These are phyloP conservation scores for Entomobrya multifasciata DNA, from an alignment of 2,888 invertebrate genomes.

Conservation along the genomic window DNA sequence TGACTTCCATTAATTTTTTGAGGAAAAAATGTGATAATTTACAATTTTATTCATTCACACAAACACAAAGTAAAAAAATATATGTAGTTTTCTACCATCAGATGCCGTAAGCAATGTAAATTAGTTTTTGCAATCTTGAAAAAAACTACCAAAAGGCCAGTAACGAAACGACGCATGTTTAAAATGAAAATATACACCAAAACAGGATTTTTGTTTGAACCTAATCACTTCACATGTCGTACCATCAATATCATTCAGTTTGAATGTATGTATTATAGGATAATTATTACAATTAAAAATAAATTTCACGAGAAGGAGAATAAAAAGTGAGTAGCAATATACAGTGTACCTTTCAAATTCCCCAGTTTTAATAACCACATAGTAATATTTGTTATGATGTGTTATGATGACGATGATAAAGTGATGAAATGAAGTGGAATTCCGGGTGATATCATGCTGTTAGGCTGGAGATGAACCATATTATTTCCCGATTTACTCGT, in stretches of 20 bases:
- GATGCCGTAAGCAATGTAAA: constrained; percentile 57
- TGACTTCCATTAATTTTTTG: constrained; percentile 69
- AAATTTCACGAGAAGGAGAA: constrained; percentile 37
- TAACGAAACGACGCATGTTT: too few species aligned
- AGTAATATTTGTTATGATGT: neutral
- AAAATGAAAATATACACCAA: too few species aligned
- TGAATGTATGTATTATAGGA: constrained; percentile 30
- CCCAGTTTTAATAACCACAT: constrained; percentile 35
- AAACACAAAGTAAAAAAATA: neutral
- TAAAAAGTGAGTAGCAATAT: constrained; percentile 31
- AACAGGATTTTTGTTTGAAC: constrained; percentile 40
- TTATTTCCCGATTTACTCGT: constrained; percentile 71
- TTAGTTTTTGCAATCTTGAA: constrained; percentile 57
- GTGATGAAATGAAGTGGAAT: constrained; percentile 48
- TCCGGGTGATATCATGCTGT: neutral
- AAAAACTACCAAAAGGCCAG: too few species aligned
- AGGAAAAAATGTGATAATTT: constrained; percentile 50
- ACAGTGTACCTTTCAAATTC: constrained; percentile 33
- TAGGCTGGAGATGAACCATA: constrained; percentile 55
- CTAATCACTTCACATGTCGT: constrained; percentile 20
- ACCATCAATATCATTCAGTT: constrained; percentile 34
- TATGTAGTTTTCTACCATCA: neutral
- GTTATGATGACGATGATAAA: constrained; percentile 49
- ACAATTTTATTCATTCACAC: constrained; percentile 25
- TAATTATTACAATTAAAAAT: constrained; percentile 66